A percentile compares a stretch with the other conserved stretches of the same genome.
Evolutionary conservation across 1,140 invertebrate genomes (phyloP).

Genomic region (Cotesia typhae): DNA sequence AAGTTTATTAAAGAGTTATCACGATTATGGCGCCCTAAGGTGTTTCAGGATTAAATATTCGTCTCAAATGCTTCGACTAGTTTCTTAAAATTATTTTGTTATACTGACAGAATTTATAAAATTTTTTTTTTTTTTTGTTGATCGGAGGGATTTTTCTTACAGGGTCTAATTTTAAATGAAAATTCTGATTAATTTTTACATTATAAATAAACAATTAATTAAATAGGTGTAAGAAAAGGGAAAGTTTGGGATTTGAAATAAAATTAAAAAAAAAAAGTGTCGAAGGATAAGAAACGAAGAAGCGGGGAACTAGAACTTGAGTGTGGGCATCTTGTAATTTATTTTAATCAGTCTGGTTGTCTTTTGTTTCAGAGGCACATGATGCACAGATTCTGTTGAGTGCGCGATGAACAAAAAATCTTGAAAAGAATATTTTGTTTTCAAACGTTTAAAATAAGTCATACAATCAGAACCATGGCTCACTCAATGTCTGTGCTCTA

Average conservation of each 20-base stretch:
- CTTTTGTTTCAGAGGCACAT: conserved; percentile 82
- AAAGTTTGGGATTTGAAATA: too few relatives aligned
- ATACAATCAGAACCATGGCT: conserved; percentile 52
- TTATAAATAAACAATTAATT: too few relatives aligned
- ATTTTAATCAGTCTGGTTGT: conserved; percentile 72
- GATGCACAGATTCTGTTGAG: conserved; percentile 65
- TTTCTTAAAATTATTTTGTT: neutral
- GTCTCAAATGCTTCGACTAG: conserved; percentile 29
- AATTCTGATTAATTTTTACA: too few relatives aligned
- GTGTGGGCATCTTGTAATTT: conserved; percentile 62
- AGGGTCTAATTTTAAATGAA: too few relatives aligned
- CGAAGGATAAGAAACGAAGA: conserved; percentile 42
- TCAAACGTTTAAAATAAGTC: conserved; percentile 30
- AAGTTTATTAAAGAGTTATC: conserved; percentile 29
- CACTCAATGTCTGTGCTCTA: conserved; percentile 63
- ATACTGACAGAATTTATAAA: too few relatives aligned
- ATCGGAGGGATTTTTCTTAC: neutral
- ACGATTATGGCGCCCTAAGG: conserved; percentile 4
- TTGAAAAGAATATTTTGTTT: conserved; percentile 38
- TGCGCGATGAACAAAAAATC: conserved; percentile 60
- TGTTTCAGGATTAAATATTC: conserved; percentile 24
- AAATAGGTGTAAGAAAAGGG: too few relatives aligned
- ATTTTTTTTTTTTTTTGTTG: neutral
- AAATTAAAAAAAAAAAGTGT: conserved; percentile 39
- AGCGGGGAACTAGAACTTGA: conserved; percentile 41